Conservation (phyloP, 1,140 invertebrate species). For the Scaptomyza graminum region DNA sequence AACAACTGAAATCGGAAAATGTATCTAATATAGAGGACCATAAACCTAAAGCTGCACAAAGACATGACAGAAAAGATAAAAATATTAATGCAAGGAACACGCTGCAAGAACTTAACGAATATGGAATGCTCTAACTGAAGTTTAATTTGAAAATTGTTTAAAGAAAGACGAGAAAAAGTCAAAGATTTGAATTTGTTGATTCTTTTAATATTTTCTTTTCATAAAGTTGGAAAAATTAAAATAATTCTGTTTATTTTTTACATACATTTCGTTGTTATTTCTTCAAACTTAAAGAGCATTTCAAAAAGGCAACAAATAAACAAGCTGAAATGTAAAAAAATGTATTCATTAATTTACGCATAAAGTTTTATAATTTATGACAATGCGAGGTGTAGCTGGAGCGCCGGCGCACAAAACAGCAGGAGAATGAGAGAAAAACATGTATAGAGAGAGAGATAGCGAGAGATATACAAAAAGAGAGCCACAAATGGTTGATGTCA, state of each 20-base stretch:
- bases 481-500: conserved; percentile 51
- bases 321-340: conserved; percentile 36
- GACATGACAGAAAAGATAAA: conserved; percentile 56
- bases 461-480: conserved; percentile 1
- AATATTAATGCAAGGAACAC: conserved; percentile 14
- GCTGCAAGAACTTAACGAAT: conserved; percentile 29
- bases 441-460: not conserved
- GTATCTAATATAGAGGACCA: conserved; percentile 54
- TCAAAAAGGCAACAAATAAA: conserved; percentile 42
- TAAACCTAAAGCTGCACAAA: conserved; percentile 64
- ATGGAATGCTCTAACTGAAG: conserved; percentile 8
- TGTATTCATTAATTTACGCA: conserved; percentile 82
- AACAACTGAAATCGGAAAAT: conserved; percentile 16
- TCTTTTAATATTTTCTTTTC: too few species aligned
- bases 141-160: too few species aligned
- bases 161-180: too few species aligned
- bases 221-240: too few species aligned
- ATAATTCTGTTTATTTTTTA: too few species aligned
- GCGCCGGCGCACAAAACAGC: conserved; percentile 59
- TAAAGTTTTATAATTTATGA: conserved; percentile 84
- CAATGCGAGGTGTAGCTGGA: conserved; percentile 80
- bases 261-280: too few species aligned
- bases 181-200: too few species aligned
- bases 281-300: conserved; percentile 8
- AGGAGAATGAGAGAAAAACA: conserved; percentile 1